Evolutionary conservation across 53 echinoderm and acorn worm genomes (phyloP), one percentile per base, ranked within the genome.

Genomic region (Apostichopus leukothele): DNA sequence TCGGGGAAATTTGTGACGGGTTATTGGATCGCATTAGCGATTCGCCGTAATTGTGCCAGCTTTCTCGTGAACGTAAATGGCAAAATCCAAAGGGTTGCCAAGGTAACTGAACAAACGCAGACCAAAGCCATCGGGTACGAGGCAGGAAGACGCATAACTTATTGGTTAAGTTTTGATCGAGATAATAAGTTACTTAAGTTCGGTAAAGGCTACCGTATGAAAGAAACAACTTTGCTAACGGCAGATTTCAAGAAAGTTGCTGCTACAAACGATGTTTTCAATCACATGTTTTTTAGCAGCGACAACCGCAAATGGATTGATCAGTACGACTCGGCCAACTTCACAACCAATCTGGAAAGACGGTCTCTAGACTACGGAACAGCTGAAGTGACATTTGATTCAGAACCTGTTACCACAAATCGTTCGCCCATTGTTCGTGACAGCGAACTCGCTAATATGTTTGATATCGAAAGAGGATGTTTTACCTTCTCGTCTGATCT

Each of bases 81-180:
- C 4, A 13, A 53, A 22, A 68, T 61, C 9, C 14, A 84, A 27
- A 60, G 60, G 20, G 68, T 85, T 21, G 23, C 63, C 86, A 85
- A 85, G 21, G 51, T 61, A 3, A 85, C 86, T 18, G 27, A 8
- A 8, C 16, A 66, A 68, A 9, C 60, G 22, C 60, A 55, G 16
- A 59, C n/a, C 16, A 66, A 21, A 66, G 20, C 21, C 6, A 25
- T 85, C 7, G 63, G 63, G 9, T 66, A 66, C 22, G 86, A 79
- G 79, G 18, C 52, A 10, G 52, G 53, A 6, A 79, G 18, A 79
- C 51, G 19, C 18, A 53, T 75, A 25, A 79, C 92, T 19, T 92
- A 92, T 78, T 92, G 92, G 92, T 89, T 76, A 83, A 92, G 92
- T 54, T 92, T 90, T 66, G 92, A 92, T 60, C 75, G 92, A n/a